These are phyloP conservation scores for Neotoma lepida DNA, from an alignment of 2,113 vertebrate genomes.

Conservation along the genomic window DNA sequence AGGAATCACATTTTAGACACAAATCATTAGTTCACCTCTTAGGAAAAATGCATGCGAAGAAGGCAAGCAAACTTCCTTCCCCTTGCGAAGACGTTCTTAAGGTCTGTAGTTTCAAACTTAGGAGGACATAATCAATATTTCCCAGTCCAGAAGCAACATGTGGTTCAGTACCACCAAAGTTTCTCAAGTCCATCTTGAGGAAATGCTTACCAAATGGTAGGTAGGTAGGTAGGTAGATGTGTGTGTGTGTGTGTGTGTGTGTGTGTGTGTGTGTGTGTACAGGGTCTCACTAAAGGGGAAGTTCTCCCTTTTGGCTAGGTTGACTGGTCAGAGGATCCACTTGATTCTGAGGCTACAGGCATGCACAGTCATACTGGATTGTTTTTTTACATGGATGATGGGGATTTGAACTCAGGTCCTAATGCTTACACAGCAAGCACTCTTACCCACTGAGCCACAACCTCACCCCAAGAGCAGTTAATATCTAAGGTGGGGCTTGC, in stretches of 20 bases:
- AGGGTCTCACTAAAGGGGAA: neutral
- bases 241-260: neutral
- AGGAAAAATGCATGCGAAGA: neutral
- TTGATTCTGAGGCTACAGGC: neutral
- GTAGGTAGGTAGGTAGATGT: neutral
- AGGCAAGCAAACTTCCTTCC: neutral
- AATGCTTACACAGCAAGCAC: neutral
- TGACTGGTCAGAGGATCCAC: neutral
- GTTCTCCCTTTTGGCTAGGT: neutral
- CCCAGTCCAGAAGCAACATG: neutral
- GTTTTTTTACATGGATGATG: neutral
- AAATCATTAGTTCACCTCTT: neutral
- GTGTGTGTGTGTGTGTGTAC: neutral
- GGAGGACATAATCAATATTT: neutral
- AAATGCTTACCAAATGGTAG: neutral
- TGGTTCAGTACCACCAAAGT: neutral
- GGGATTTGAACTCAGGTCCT: neutral
- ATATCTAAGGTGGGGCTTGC: neutral
- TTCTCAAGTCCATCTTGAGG: neutral
- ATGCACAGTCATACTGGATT: neutral
- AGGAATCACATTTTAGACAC: conserved; percentile 6
- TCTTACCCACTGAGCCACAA: neutral
- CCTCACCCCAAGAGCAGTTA: neutral
- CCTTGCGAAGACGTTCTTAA: neutral
- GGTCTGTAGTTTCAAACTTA: neutral